Conservation (phyloP, 1,140 invertebrate genomes). For the Papilio polytes region DNA sequence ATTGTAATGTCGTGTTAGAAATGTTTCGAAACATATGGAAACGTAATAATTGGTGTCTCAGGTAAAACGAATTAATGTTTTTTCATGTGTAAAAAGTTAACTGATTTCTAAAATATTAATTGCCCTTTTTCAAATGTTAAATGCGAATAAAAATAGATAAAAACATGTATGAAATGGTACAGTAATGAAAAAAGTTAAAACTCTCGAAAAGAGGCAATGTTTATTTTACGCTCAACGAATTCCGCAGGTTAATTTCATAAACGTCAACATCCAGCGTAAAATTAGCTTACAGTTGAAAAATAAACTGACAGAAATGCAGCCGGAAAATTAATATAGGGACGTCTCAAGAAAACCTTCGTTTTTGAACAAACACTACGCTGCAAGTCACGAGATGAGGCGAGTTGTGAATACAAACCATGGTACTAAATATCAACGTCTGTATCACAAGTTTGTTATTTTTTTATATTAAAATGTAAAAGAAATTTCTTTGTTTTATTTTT, state of each 20-base stretch:
- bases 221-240: constrained; percentile 33
- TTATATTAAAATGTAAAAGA: no score
- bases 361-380: constrained; percentile 52
- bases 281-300: constrained; percentile 76
- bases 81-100: no score
- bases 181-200: not conserved
- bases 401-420: not conserved
- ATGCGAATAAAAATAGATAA: not conserved
- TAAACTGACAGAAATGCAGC: constrained; percentile 78
- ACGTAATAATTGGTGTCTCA: no score
- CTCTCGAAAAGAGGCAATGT: not conserved
- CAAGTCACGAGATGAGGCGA: constrained; percentile 44
- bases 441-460: no score
- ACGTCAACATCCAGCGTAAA: constrained; percentile 46
- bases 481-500: no score
- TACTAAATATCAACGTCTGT: no score
- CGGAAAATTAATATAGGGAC: constrained; percentile 73
- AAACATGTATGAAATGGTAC: no score
- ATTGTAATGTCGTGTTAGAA: no score
- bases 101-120: not conserved
- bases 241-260: constrained; percentile 30
- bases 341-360: constrained; percentile 73
- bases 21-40: no score
- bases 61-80: no score
- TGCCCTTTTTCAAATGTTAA: not conserved